These are phyloP conservation scores for Xestia xanthographa DNA, from an alignment of 2,888 invertebrate species.

Conservation along the genomic window DNA sequence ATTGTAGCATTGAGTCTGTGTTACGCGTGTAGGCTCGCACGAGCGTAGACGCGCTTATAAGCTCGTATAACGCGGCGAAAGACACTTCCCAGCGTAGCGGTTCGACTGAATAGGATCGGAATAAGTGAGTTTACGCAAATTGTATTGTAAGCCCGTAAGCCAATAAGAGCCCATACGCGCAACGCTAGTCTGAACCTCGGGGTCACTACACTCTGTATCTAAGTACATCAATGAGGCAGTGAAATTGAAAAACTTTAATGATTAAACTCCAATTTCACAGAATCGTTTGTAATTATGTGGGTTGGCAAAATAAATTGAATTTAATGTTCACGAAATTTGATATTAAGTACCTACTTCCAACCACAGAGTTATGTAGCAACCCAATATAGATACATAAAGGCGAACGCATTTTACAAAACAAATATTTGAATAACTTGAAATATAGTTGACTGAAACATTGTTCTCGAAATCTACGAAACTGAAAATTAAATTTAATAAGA, in stretches of 20 bases:
- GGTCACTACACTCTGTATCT: too few relatives aligned
- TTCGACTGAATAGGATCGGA: background rate
- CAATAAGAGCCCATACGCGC: background rate
- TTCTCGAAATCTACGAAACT: constrained; percentile 1
- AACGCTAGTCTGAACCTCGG: background rate
- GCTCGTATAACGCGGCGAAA: background rate
- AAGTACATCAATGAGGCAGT: background rate
- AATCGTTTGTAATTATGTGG: constrained; percentile 41
- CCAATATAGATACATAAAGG: constrained; percentile 9
- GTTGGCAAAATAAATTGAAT: constrained; percentile 37
- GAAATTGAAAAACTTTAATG: constrained; percentile 44
- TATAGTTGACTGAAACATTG: background rate
- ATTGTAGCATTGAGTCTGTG: background rate
- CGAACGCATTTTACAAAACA: constrained; percentile 14
- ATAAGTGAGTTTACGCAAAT: background rate
- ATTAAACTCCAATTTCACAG: constrained; percentile 35
- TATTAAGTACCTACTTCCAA: constrained; percentile 28
- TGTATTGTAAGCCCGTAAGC: background rate
- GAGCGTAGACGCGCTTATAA: background rate
- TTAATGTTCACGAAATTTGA: constrained; percentile 35
- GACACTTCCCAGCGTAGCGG: background rate
- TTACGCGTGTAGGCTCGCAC: background rate
- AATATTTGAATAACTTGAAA: constrained; percentile 6
- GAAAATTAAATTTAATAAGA: constrained; percentile 24
- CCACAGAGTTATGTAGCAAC: constrained; percentile 37